Evolutionary conservation across 2,888 invertebrate genomes (phyloP).

Genomic region (Drosophila kuntzei): DNA sequence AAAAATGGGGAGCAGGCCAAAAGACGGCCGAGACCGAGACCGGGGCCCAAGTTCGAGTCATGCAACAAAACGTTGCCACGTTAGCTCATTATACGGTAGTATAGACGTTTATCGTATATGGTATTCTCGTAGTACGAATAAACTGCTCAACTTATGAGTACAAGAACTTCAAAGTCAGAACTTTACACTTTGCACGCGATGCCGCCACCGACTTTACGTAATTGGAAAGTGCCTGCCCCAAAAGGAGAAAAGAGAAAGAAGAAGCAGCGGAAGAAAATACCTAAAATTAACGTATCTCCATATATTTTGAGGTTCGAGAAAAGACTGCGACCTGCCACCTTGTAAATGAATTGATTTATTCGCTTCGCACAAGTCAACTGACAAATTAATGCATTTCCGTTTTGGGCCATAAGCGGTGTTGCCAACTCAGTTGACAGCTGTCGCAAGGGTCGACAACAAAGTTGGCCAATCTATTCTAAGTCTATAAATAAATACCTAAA

Average conservation of each 20-base stretch:
- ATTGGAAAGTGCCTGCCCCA: slow-evolving; percentile 72
- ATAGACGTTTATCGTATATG: slow-evolving; percentile 2
- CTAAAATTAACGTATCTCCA: slow-evolving; percentile 14
- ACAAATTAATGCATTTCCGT: slow-evolving; percentile 80
- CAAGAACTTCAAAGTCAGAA: slow-evolving; percentile 20
- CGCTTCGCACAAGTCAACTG: slow-evolving; percentile 53
- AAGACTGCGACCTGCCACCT: slow-evolving; percentile 15
- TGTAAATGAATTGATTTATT: slow-evolving; percentile 73
- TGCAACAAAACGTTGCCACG: slow-evolving; percentile 48
- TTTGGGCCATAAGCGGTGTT: slow-evolving; percentile 48
- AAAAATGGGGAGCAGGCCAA: slow-evolving; percentile 6
- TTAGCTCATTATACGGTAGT: slow-evolving; percentile 68
- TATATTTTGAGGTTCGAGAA: neutral
- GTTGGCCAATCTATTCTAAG: slow-evolving; percentile 50
- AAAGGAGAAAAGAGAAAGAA: slow-evolving; percentile 16
- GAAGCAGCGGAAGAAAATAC: slow-evolving; percentile 14
- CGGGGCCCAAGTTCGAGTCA: slow-evolving; percentile 51
- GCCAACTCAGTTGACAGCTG: slow-evolving; percentile 54
- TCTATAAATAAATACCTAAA: slow-evolving; percentile 31
- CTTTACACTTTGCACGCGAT: slow-evolving; percentile 67
- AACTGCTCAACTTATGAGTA: slow-evolving; percentile 26
- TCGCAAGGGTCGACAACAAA: slow-evolving; percentile 22
- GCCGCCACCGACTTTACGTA: slow-evolving; percentile 58
- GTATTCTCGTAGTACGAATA: slow-evolving; percentile 12
- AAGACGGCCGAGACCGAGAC: slow-evolving; percentile 45